Evolutionary conservation across 2,797 vertebrate species (phyloP), one percentile per base, ranked within the genome.

Genomic region (Sciaenops ocellatus): DNA sequence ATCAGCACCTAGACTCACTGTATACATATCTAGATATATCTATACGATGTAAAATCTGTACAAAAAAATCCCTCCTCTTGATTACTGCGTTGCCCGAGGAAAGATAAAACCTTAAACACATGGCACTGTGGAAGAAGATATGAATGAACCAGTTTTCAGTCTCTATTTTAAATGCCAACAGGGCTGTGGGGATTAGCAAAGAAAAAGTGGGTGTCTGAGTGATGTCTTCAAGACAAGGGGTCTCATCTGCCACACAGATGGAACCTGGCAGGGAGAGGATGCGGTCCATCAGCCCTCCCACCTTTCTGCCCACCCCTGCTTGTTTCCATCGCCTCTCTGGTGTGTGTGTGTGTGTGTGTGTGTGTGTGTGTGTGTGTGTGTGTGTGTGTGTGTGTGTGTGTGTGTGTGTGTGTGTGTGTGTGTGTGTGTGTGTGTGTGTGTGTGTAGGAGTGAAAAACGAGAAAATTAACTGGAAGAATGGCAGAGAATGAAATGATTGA

Each of bases 201-300:
- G 68, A 67, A 67, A 77, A 42, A 67, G 51, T n/a, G n/a, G n/a
- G n/a, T n/a, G n/a, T n/a, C n/a, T n/a, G 71, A 69, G 15, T 63
- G 78, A 86, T 73, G 65, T 79, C 83, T 83, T 82, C 69, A 72
- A 85, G 85, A 87, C 63, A 17, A 78, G 73, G 80, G 79, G 84
- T 83, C 91, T 88, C 85, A 89, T 91, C 89, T 89, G 79, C 84
- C 44, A 70, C 79, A 86, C 92, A 92, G 87, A 91, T 87, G 84
- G 85, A 85, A 83, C 84, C 84, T 88, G 82, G 85, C 90, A 88
- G 89, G 88, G 74, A 86, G 77, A 86, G 68, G 74, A 90, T 86
- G 22, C 57, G 54, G 84, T 89, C 85, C 76, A 81, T 90, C 86
- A 86, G 76, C 83, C 83, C 88, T 82, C 87, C 84, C 83, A 83